Evolutionary conservation across 2,113 vertebrate genomes (phyloP).

Genomic region (Pipa parva): DNA sequence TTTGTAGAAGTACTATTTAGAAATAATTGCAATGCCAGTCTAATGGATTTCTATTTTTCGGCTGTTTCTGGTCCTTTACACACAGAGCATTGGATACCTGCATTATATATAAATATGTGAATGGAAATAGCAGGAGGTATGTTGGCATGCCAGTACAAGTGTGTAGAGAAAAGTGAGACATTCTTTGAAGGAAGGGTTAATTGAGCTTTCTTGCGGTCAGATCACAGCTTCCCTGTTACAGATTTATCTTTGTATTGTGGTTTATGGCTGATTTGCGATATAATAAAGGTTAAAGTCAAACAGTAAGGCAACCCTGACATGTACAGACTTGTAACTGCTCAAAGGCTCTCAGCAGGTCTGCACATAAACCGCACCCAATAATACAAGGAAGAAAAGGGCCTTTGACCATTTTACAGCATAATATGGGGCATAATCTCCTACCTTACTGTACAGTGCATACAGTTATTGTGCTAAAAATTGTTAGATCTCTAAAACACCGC

Average conservation of each 20-base stretch:
- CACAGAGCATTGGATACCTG: too few species aligned
- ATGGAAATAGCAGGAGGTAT: too few species aligned
- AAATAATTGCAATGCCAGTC: too few species aligned
- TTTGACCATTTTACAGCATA: slow-evolving; percentile 15
- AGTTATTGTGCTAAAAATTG: background rate
- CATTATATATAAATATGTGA: too few species aligned
- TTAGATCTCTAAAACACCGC: too few species aligned
- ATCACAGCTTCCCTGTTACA: slow-evolving; percentile 1
- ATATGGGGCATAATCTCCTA: background rate
- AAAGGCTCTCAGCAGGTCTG: slow-evolving; percentile 24
- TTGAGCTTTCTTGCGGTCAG: slow-evolving; percentile 14
- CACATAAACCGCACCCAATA: slow-evolving; percentile 6
- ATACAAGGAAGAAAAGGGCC: slow-evolving; percentile 3
- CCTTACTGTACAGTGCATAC: background rate
- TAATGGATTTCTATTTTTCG: too few species aligned
- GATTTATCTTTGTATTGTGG: slow-evolving; percentile 7
- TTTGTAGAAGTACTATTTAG: too few species aligned
- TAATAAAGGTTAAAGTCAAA: slow-evolving; percentile 36
- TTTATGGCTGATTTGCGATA: slow-evolving; percentile 29
- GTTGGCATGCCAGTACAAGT: too few species aligned
- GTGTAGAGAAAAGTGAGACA: background rate
- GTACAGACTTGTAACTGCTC: slow-evolving; percentile 23
- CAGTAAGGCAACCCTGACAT: slow-evolving; percentile 12
- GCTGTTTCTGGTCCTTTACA: too few species aligned
- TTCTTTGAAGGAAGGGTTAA: slow-evolving; percentile 8